A percentile compares a stretch with the other conserved stretches of the same genome.
Evolutionary conservation across 2,113 vertebrate genomes (phyloP).

Genomic region (Eulemur macaco): DNA sequence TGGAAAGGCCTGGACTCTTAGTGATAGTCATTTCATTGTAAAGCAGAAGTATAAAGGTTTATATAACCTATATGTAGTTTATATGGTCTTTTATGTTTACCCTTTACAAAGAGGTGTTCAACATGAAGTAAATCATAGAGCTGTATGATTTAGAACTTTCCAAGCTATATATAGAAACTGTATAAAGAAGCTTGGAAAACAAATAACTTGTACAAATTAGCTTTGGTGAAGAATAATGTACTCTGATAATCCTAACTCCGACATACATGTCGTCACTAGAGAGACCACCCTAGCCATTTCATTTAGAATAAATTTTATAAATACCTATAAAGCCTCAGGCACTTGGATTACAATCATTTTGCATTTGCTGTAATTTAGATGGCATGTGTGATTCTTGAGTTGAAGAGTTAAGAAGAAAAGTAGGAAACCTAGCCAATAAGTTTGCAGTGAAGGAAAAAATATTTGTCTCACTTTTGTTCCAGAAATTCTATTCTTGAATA

Average conservation of each 20-base stretch:
- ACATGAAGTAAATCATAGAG: neutral
- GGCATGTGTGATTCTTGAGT: neutral
- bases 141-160: too few species aligned
- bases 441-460: neutral
- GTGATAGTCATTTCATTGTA: neutral
- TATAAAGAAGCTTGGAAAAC: neutral
- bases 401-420: neutral
- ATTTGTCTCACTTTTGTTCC: conserved; percentile 5
- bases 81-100: neutral
- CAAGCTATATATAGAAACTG: too few species aligned
- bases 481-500: neutral
- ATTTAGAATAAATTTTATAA: neutral
- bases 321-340: neutral
- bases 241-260: neutral
- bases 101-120: neutral
- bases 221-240: neutral
- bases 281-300: neutral
- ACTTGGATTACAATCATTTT: neutral
- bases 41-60: neutral
- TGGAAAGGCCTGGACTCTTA: neutral
- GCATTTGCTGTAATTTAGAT: neutral
- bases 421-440: neutral
- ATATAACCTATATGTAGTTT: neutral
- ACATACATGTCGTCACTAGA: neutral
- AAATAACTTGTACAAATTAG: neutral